Conservation (phyloP, 2,888 invertebrate species). For the Rhaphigaster nebulosa region DNA sequence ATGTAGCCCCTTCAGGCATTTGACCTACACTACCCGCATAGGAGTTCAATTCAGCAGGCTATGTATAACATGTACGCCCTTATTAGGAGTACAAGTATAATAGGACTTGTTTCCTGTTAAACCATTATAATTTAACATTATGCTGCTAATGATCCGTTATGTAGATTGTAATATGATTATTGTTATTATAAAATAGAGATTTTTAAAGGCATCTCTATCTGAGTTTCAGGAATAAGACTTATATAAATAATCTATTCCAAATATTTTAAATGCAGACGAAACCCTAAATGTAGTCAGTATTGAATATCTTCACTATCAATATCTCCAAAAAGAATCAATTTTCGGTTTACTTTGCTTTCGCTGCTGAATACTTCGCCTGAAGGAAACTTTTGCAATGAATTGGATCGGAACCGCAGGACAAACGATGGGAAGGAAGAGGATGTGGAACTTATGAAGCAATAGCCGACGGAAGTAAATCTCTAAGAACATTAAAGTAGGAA, state of each 20-base stretch:
- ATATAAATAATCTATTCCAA: too few relatives aligned
- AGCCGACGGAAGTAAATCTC: conserved; percentile 19
- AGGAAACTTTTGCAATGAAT: background rate
- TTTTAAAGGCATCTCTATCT: too few relatives aligned
- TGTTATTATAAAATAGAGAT: too few relatives aligned
- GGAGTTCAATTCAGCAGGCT: background rate
- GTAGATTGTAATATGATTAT: too few relatives aligned
- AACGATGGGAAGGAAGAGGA: background rate
- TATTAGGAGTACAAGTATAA: background rate
- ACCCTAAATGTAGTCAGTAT: too few relatives aligned
- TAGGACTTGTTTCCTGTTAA: background rate
- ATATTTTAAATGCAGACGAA: too few relatives aligned
- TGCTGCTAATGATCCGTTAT: too few relatives aligned
- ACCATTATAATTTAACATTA: too few relatives aligned
- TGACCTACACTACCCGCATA: background rate
- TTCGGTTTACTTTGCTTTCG: background rate
- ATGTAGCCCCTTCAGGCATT: background rate
- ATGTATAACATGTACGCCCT: background rate
- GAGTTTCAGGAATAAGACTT: too few relatives aligned
- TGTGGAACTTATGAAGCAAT: conserved; percentile 11
- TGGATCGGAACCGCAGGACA: background rate
- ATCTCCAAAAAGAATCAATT: too few relatives aligned
- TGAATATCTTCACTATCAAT: too few relatives aligned
- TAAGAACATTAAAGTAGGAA: conserved; percentile 23
- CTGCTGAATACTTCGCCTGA: background rate